Conservation (phyloP, 2,113 vertebrate genomes). For the Sakesphorus luctuosus region DNA sequence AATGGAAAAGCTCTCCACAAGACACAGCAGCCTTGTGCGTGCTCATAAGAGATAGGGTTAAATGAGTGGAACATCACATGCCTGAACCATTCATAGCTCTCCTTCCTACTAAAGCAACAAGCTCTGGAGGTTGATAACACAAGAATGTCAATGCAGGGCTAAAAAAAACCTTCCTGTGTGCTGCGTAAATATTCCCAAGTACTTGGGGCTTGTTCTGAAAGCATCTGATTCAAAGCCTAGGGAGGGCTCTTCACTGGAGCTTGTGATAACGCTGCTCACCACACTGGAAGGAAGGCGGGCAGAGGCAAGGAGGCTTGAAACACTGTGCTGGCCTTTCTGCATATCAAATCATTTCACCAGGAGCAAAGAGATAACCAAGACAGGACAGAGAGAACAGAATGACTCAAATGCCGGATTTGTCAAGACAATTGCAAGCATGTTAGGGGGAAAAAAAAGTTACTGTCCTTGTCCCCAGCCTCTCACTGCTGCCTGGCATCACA, state of each 20-base stretch:
- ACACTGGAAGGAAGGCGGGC: neutral
- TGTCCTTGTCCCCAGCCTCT: neutral
- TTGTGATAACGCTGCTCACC: neutral
- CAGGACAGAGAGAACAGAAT: neutral
- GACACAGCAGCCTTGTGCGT: neutral
- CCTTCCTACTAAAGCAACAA: constrained; percentile 23
- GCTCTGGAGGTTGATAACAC: constrained; percentile 44
- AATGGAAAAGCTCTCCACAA: constrained; percentile 37
- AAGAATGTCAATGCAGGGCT: constrained; percentile 60
- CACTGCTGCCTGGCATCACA: neutral
- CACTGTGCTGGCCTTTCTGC: neutral
- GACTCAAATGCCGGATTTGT: neutral
- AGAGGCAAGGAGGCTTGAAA: neutral
- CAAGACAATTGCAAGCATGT: neutral
- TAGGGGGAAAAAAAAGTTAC: neutral
- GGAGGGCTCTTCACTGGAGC: neutral
- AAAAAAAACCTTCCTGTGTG: neutral
- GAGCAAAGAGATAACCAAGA: neutral
- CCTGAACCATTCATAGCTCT: constrained; percentile 4
- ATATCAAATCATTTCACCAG: neutral
- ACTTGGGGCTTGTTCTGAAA: neutral
- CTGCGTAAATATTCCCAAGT: constrained; percentile 26
- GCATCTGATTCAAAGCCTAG: neutral
- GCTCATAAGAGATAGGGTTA: constrained; percentile 48
- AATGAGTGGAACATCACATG: constrained; percentile 62